These are phyloP conservation scores for Drosophila lutescens DNA, from an alignment of 2,888 invertebrate genomes.

Conservation along the genomic window DNA sequence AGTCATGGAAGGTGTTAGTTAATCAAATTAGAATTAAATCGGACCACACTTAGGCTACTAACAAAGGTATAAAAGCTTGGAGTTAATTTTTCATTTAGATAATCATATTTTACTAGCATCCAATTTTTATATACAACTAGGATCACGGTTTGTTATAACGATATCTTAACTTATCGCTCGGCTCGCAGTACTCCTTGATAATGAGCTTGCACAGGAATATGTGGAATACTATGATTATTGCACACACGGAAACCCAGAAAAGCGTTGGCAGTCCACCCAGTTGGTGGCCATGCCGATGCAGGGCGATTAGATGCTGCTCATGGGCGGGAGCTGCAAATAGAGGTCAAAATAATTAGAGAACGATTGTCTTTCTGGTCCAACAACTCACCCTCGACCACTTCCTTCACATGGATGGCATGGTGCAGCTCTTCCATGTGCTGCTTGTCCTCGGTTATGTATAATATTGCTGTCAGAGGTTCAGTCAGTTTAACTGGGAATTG, in stretches of 20 bases:
- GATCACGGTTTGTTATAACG: conserved; percentile 89
- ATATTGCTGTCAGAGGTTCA: conserved; percentile 94
- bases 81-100: conserved; percentile 8
- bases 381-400: conserved; percentile 87
- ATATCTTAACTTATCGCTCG: conserved; percentile 88
- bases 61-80: neutral
- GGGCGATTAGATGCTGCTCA: conserved; percentile 94
- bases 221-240: conserved; percentile 95
- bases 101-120: conserved; percentile 42
- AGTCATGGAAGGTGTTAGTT: neutral
- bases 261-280: conserved; percentile 95
- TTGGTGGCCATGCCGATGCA: conserved; percentile 95
- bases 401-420: conserved; percentile 94
- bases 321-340: conserved; percentile 91
- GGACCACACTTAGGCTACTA: conserved; percentile 1
- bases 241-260: conserved; percentile 96
- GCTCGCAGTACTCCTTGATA: conserved; percentile 94
- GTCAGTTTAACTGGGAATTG: conserved; percentile 95
- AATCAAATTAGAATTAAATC: neutral
- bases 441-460: conserved; percentile 95
- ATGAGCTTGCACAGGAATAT: conserved; percentile 96
- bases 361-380: conserved; percentile 15
- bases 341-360: neutral
- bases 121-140: conserved; percentile 70
- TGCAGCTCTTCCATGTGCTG: conserved; percentile 95